These are phyloP conservation scores for Prenolepis imparis DNA, from an alignment of 2,888 invertebrate species.

Conservation along the genomic window DNA sequence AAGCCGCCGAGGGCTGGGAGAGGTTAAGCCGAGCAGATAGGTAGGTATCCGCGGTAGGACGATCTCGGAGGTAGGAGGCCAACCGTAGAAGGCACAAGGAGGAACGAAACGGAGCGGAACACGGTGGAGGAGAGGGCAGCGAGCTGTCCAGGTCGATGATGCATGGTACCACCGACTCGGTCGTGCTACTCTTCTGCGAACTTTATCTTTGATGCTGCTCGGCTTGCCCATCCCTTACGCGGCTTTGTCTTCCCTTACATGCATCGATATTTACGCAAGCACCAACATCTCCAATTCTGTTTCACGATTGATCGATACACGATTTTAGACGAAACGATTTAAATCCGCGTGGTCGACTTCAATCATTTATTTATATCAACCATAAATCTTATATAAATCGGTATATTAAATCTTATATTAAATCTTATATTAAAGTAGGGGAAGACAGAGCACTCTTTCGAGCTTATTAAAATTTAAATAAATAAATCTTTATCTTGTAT, in stretches of 20 bases:
- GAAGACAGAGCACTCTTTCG: no score
- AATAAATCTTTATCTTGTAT: neutral
- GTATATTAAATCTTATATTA: no score
- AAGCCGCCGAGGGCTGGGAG: constrained; percentile 57
- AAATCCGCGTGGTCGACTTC: neutral
- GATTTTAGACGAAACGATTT: neutral
- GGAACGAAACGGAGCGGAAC: constrained; percentile 60
- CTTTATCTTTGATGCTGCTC: constrained; percentile 71
- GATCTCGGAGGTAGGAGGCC: constrained; percentile 67
- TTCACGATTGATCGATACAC: neutral
- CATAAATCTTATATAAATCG: neutral
- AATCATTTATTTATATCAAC: neutral
- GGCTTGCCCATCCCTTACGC: constrained; percentile 19
- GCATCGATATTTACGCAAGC: constrained; percentile 17
- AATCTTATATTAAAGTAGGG: no score
- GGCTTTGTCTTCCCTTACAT: neutral
- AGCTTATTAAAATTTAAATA: no score
- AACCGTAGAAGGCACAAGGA: constrained; percentile 66
- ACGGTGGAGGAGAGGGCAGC: constrained; percentile 48
- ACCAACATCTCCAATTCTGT: neutral
- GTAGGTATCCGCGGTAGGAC: constrained; percentile 61
- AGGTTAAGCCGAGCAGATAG: constrained; percentile 62
- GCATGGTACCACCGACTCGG: constrained; percentile 79
- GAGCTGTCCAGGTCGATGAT: constrained; percentile 82
- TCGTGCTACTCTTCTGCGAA: constrained; percentile 78